Evolutionary conservation across 2,888 invertebrate genomes (phyloP), one percentile per base, ranked within the genome.

Genomic region (Drosophila longiperda): DNA sequence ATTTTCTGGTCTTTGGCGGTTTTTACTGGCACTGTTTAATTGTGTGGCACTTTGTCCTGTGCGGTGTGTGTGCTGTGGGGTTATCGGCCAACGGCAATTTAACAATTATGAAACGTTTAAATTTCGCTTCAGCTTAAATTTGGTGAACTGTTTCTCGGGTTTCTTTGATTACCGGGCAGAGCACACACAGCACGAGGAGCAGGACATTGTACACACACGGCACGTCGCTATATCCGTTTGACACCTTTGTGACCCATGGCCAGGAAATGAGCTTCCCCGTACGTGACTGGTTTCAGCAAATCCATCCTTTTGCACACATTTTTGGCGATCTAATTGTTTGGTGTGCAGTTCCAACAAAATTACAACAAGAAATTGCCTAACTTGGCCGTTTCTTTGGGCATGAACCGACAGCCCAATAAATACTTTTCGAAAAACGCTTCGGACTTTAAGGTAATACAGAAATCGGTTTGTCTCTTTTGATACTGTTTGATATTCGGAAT

Each of bases 101-200:
- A 78, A 86, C 91, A 90, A 90, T 91, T 90, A 91, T 87, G 86
- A 80, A 90, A 74, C 90, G 89, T 90, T 90, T 90, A 91, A 90
- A 86, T 87, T 90, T 80, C 57, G 65, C 65, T 58, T 42, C 9
- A 32, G 34, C 62, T 71, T 63, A 38, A 54, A 65, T 49, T 40
- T 78, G 57, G 73, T 68, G 72, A 65, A 79, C 85, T 73, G 80
- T 49, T 72, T 5, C 49, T 60, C n/a, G 49, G 53, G 64, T 53
- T 75, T 59, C 69, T 73, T 72, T 66, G 57, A 75, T 72, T 80
- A 62, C 60, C 57, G 69, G 64, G 63, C 60, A 58, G 54, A 17
- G 53, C 59, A 68, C 58, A 66, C 63, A n/a, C 54, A 32, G 53
- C 33, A 23, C 48, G 38, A 67, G 45, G 8, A 15, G 34, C 65